Evolutionary conservation across 2,888 invertebrate genomes (phyloP).

Genomic region (Cryptocheilus praepositus): DNA sequence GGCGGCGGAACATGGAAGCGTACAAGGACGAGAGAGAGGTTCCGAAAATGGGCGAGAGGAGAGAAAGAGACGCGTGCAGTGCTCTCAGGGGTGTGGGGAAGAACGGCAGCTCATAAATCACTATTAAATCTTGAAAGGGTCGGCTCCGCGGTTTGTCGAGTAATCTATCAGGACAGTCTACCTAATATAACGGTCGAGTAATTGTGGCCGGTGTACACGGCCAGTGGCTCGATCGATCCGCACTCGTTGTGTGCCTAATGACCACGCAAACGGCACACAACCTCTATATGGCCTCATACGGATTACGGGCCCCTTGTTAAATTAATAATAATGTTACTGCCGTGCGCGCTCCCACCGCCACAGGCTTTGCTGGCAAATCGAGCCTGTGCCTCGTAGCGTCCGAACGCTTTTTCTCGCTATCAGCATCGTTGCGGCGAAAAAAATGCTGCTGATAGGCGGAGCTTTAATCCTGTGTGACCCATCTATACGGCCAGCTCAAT

Average conservation of each 20-base stretch:
- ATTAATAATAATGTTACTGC: slow-evolving; percentile 45
- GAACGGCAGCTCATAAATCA: slow-evolving; percentile 61
- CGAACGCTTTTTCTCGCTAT: too few species aligned
- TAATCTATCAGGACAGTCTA: slow-evolving; percentile 66
- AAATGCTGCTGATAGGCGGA: too few species aligned
- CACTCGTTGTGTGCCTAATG: slow-evolving; percentile 51
- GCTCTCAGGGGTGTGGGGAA: neutral
- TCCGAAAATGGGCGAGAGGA: neutral
- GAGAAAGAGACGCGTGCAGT: neutral
- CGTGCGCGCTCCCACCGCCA: neutral
- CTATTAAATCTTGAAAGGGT: slow-evolving; percentile 69
- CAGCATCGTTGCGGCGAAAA: too few species aligned
- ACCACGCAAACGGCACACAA: slow-evolving; percentile 46
- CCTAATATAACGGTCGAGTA: slow-evolving; percentile 60
- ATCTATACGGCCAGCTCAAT: too few species aligned
- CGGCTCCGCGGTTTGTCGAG: slow-evolving; percentile 61
- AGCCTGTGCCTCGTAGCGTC: too few species aligned
- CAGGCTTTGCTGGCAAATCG: too few species aligned
- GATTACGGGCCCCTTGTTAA: slow-evolving; percentile 29
- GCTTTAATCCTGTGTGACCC: too few species aligned
- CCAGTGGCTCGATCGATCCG: slow-evolving; percentile 59
- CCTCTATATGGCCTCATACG: slow-evolving; percentile 16
- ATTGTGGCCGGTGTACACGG: slow-evolving; percentile 50
- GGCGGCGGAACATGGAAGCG: neutral
- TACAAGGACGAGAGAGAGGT: neutral